A percentile compares a stretch with the other conserved stretches of the same genome.
Conservation (phyloP, 2,888 invertebrate genomes). For the Drymonia ruficornis region DNA sequence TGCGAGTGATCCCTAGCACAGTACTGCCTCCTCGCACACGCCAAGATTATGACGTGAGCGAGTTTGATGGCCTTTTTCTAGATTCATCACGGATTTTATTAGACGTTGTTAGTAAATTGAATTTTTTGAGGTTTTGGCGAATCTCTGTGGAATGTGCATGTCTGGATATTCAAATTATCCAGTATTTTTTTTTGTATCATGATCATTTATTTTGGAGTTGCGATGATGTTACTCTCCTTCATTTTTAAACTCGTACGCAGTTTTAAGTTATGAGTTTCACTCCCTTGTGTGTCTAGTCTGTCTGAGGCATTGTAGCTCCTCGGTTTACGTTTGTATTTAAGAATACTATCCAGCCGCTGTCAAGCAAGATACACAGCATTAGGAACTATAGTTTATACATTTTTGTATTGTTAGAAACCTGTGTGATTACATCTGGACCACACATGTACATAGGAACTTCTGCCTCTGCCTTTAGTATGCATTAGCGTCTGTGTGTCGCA, state of each 20-base stretch:
- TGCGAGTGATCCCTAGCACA: not conserved
- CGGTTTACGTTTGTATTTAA: too few species aligned
- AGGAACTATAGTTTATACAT: too few species aligned
- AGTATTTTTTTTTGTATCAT: not conserved
- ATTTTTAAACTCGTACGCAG: too few species aligned
- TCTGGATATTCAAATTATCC: not conserved
- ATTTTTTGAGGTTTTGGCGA: conserved; percentile 30
- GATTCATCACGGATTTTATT: conserved; percentile 8
- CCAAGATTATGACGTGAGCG: conserved; percentile 7
- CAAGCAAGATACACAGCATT: too few species aligned
- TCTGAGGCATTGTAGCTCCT: too few species aligned
- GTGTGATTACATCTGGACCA: too few species aligned
- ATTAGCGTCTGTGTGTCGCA: not conserved
- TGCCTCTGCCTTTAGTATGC: not conserved
- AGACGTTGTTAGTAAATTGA: conserved; percentile 35
- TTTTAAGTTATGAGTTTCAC: too few species aligned
- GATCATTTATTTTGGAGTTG: not conserved
- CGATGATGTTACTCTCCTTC: too few species aligned
- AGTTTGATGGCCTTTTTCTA: conserved; percentile 9
- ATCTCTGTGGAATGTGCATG: conserved; percentile 3
- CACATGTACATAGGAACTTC: too few species aligned
- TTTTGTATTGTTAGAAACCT: too few species aligned
- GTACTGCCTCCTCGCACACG: not conserved
- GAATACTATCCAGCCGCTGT: too few species aligned
- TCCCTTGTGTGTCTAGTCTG: too few species aligned